A percentile compares a stretch with the other conserved stretches of the same genome.
phyloP scores from a whole-genome alignment of 2,888 invertebrate species.

The Aricia artaxerxes region DNA sequence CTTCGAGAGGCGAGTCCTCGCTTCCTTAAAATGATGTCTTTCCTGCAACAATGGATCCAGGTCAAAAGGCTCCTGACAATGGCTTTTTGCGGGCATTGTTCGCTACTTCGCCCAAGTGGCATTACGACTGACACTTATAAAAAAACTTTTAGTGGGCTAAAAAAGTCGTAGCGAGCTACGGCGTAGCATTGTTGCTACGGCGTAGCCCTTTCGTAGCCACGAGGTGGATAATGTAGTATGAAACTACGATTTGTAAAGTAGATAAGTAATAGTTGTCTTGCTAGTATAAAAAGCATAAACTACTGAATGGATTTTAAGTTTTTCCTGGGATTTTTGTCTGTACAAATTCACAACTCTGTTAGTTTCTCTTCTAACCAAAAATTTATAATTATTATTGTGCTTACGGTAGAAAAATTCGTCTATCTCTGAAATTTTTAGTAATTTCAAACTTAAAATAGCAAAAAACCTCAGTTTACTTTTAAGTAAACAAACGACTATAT shows the following conservation, averaged over 20 bases:
- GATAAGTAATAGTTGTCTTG: too few species aligned
- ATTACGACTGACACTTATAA: constrained; percentile 45
- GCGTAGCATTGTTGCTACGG: constrained; percentile 31
- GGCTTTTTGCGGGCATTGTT: constrained; percentile 46
- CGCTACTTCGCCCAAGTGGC: constrained; percentile 45
- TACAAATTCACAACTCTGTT: too few species aligned
- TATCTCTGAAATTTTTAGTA: not conserved
- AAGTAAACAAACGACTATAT: not conserved
- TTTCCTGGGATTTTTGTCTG: not conserved
- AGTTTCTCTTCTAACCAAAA: too few species aligned
- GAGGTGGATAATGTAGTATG: not conserved
- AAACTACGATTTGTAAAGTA: too few species aligned
- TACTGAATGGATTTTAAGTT: not conserved
- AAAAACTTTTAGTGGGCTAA: constrained; percentile 36
- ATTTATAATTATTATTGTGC: too few species aligned
- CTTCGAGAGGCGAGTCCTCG: constrained; percentile 41
- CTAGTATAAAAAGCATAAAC: not conserved
- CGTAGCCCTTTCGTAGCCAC: constrained; percentile 27
- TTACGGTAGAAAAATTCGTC: too few species aligned
- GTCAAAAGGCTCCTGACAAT: constrained; percentile 50
- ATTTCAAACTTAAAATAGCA: not conserved
- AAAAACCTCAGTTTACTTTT: not conserved
- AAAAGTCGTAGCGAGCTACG: constrained; percentile 32
- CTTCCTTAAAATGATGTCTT: constrained; percentile 43
- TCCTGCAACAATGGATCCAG: constrained; percentile 46